Base-by-base conservation (phyloP, 2,113 vertebrate genomes). In the Paramormyrops kingsleyae region DNA sequence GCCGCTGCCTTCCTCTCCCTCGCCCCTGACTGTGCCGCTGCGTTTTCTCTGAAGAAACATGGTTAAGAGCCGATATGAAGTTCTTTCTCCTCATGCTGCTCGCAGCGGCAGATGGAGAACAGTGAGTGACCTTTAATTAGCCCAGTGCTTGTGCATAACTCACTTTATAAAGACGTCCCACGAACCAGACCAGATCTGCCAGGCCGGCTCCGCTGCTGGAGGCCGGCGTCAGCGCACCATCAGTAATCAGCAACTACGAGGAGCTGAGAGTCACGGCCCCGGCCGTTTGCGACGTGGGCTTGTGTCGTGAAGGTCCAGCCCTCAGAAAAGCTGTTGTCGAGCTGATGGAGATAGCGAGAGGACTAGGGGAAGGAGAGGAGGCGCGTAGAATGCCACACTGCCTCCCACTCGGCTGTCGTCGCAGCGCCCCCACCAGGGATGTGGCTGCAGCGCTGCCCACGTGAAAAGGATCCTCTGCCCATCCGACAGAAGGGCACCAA, bases 41-140 rank as follows among this genome's bases (percentile, higher is more conserved):
- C 1, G 4, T 56, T 87, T 87, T 87, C 44, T 52, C 27, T 4
- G 10, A 87, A 88, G 46, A 70, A 80, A 39, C 13, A 46, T 46
- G 31, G 62, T 52, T 74, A 80, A n/a, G 24, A 74, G 15, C 24
- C 9, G 13, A 35, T 31, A 27, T 52, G 49, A n/a, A 62, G 53
- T 62, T 42, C 4, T 87, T 87, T 52, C 50, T 88, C 50, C 50
- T 53, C 49, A 39, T 39, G 49, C n/a, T 35, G 21, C 13, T 53
- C 19, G 0, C 35, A 21, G 27, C 7, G 2, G 21, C 19, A 84
- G 83, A 47, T 84, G 39, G 44, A 47, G 83, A 46, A 84, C 39
- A 84, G 44, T 84, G 83, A 19, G 83, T 84, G 42, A 84, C 39
- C 83, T 84, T 84, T 84, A 84, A 84, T 84, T 44, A 84, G 44